These are phyloP conservation scores for Coptodon bakossiorum DNA, from an alignment of 2,113 vertebrate species.

Conservation along the genomic window DNA sequence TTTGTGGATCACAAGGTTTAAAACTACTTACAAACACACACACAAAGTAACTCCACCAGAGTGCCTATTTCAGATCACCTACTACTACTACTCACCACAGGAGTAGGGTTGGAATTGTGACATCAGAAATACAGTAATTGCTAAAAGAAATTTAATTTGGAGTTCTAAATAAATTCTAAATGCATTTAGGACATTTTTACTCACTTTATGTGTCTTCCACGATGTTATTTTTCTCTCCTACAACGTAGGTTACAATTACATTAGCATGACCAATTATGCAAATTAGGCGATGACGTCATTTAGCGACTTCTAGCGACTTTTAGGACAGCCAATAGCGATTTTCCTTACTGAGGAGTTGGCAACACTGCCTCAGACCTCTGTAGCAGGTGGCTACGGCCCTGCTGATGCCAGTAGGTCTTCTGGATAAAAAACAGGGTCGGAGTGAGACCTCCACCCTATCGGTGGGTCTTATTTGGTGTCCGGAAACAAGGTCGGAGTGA, in stretches of 20 bases:
- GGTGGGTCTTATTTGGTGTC: background rate
- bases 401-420: background rate
- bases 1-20: background rate
- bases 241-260: background rate
- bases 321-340: background rate
- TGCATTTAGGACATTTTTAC: background rate
- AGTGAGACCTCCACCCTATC: background rate
- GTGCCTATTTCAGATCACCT: no score
- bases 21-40: background rate
- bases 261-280: background rate
- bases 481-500: conserved; percentile 23
- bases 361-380: background rate
- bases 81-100: no score
- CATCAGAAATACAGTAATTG: background rate
- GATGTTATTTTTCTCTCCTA: background rate
- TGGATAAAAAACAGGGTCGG: background rate
- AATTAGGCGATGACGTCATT: background rate
- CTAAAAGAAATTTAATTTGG: background rate
- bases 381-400: background rate
- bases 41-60: no score
- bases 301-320: background rate
- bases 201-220: background rate
- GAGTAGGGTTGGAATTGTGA: no score
- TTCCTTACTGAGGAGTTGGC: background rate
- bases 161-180: background rate